Evolutionary conservation across 37 sponge, comb jelly and placozoan genomes (phyloP).

Genomic region (Petrosia ficiformis): DNA sequence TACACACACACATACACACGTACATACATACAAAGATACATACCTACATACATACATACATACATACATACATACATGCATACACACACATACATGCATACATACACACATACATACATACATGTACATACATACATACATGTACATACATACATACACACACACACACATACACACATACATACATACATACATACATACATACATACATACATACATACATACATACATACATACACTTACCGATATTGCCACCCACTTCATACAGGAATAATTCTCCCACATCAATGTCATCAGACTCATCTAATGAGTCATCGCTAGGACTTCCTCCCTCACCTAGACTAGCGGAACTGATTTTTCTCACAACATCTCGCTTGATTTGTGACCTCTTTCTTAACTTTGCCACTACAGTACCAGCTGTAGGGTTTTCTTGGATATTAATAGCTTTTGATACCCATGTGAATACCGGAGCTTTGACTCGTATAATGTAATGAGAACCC

Average conservation of each 20-base stretch:
- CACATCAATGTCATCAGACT: slow-evolving; percentile 12
- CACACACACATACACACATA: too few species aligned
- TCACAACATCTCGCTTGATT: slow-evolving; percentile 49
- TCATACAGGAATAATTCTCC: slow-evolving; percentile 68
- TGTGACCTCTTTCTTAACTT: slow-evolving; percentile 60
- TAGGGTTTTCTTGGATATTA: slow-evolving; percentile 37
- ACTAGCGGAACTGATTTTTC: slow-evolving; percentile 15
- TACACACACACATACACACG: too few species aligned
- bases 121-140: too few species aligned
- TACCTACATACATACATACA: too few species aligned
- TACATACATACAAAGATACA: too few species aligned
- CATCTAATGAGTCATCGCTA: not conserved
- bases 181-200: too few species aligned
- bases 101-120: too few species aligned
- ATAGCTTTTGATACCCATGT: slow-evolving; percentile 69
- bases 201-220: too few species aligned
- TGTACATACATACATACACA: too few species aligned
- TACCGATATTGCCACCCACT: slow-evolving; percentile 87
- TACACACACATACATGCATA: too few species aligned
- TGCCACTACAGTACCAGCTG: slow-evolving; percentile 66
- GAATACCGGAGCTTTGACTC: slow-evolving; percentile 70
- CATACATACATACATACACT: not conserved
- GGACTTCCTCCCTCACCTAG: not conserved
- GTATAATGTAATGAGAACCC: slow-evolving; percentile 48
- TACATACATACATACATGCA: too few species aligned